phyloP scores from a whole-genome alignment of 1,140 invertebrate genomes.

The Orchesella cincta region DNA sequence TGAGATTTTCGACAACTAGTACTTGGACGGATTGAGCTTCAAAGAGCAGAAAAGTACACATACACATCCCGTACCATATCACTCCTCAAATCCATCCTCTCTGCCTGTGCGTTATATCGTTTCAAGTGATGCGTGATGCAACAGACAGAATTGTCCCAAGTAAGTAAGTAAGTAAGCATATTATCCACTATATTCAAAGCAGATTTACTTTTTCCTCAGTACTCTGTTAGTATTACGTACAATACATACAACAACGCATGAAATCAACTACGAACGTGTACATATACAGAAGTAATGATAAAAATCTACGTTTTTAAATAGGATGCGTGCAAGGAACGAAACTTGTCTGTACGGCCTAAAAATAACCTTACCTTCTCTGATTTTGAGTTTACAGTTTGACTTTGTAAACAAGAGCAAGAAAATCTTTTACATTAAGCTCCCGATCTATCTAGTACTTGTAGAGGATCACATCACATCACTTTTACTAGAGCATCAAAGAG shows the following conservation, averaged over 20 bases:
- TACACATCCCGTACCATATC: too few relatives aligned
- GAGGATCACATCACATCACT: too few relatives aligned
- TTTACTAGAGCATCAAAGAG: too few relatives aligned
- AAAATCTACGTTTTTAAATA: too few relatives aligned
- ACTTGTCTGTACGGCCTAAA: not conserved
- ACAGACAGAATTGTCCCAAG: too few relatives aligned
- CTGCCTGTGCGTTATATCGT: too few relatives aligned
- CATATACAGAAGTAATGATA: too few relatives aligned
- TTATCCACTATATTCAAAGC: not conserved
- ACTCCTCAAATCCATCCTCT: too few relatives aligned
- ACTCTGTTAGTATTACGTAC: not conserved
- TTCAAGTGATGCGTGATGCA: not conserved
- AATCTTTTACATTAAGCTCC: too few relatives aligned
- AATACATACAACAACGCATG: not conserved
- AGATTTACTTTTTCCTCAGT: not conserved
- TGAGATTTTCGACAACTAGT: constrained; percentile 5
- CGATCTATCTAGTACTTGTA: too few relatives aligned
- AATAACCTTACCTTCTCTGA: not conserved
- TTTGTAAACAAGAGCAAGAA: not conserved
- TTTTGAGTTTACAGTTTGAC: not conserved
- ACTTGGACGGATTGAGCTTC: not conserved
- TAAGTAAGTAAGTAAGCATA: too few relatives aligned
- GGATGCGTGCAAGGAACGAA: not conserved
- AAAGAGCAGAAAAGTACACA: not conserved
- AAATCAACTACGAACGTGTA: not conserved